Evolutionary conservation across 2,797 vertebrate genomes (phyloP).

Genomic region (Enteromius paludinosus): DNA sequence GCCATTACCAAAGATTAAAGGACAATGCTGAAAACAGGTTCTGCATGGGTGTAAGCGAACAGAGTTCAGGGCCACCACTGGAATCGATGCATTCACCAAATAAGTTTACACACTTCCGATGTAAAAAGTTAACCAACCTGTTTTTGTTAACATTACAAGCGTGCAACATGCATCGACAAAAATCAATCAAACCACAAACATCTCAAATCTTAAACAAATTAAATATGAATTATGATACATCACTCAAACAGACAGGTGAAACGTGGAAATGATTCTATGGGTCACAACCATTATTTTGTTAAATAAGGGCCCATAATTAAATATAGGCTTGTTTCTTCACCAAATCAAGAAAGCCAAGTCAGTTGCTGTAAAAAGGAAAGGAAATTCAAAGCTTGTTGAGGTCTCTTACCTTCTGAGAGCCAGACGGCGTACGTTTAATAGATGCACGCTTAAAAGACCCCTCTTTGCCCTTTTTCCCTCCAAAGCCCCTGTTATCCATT

Average conservation of each 20-base stretch:
- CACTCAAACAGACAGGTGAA: background rate
- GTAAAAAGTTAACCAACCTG: background rate
- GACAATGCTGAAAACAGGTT: slow-evolving; percentile 44
- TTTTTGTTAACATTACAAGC: slow-evolving; percentile 1
- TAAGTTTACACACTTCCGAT: background rate
- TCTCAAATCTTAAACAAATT: background rate
- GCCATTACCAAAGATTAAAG: slow-evolving; percentile 51
- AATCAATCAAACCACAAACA: background rate
- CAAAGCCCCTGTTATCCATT: slow-evolving; percentile 75
- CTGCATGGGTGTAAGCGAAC: background rate
- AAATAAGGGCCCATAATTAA: background rate
- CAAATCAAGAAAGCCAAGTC: background rate
- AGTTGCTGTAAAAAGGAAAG: background rate
- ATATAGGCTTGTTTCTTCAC: background rate
- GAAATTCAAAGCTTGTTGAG: background rate
- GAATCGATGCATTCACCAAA: slow-evolving; percentile 8
- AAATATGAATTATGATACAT: background rate
- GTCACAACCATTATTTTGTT: background rate
- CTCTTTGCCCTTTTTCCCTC: slow-evolving; percentile 75
- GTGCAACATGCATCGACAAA: background rate
- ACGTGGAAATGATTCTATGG: no score
- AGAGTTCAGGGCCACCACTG: background rate
- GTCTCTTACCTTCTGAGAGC: slow-evolving; percentile 89
- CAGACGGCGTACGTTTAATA: slow-evolving; percentile 87
- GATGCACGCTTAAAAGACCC: slow-evolving; percentile 88